phyloP scores from a whole-genome alignment of 2,888 invertebrate genomes.

The Cheilosia scutellata region DNA sequence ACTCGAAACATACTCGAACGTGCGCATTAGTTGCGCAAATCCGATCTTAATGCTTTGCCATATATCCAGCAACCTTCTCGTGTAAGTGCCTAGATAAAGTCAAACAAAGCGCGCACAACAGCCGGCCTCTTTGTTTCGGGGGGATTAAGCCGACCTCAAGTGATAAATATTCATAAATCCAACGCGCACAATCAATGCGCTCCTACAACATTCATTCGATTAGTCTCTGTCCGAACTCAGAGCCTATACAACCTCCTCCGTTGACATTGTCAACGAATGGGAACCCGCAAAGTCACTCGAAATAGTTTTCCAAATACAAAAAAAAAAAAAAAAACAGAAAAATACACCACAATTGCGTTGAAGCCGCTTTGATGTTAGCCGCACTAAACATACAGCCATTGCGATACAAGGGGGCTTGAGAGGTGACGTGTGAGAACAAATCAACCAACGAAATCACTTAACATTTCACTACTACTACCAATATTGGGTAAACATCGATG shows the following conservation, averaged over 20 bases:
- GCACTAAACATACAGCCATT: constrained; percentile 51
- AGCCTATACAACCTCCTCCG: constrained; percentile 38
- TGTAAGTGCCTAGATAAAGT: constrained; percentile 65
- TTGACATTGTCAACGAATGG: constrained; percentile 73
- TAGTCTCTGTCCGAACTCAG: constrained; percentile 41
- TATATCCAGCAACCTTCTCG: constrained; percentile 28
- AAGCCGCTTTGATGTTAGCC: constrained; percentile 61
- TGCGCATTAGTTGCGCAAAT: constrained; percentile 46
- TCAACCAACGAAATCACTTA: constrained; percentile 77
- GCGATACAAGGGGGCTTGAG: constrained; percentile 66
- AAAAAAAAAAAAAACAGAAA: constrained; percentile 36
- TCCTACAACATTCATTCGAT: constrained; percentile 58
- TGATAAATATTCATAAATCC: constrained; percentile 71
- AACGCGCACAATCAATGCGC: constrained; percentile 48
- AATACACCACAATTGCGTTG: constrained; percentile 36
- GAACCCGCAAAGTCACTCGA: constrained; percentile 70
- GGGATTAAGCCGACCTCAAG: constrained; percentile 60
- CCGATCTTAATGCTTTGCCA: constrained; percentile 32
- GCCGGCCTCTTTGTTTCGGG: constrained; percentile 43
- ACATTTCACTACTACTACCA: constrained; percentile 77
- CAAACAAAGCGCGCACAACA: constrained; percentile 28
- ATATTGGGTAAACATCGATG: constrained; percentile 75
- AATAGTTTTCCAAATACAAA: constrained; percentile 58
- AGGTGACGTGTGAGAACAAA: constrained; percentile 75
- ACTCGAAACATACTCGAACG: neutral